These are phyloP conservation scores for Electrona antarctica DNA, from an alignment of 2,113 vertebrate genomes.

Conservation along the genomic window DNA sequence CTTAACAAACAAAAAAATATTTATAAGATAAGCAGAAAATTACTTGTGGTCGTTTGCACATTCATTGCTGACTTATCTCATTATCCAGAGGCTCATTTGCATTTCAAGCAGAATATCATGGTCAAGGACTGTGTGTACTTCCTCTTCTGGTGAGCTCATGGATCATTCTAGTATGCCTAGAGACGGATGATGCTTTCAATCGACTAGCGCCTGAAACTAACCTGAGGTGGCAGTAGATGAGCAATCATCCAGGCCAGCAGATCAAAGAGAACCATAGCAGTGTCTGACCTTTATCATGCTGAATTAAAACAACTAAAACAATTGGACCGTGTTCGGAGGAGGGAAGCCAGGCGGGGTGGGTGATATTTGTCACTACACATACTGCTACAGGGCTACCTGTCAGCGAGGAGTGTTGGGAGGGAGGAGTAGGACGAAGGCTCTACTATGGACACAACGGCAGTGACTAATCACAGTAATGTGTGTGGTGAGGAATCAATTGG, in stretches of 20 bases:
- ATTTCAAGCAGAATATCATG: conserved; percentile 72
- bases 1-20: conserved; percentile 49
- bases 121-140: conserved; percentile 73
- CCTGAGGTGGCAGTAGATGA: conserved; percentile 50
- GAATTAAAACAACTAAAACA: conserved; percentile 44
- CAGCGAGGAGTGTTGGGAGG: no score
- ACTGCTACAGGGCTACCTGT: no score
- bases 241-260: conserved; percentile 26
- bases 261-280: conserved; percentile 29
- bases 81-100: conserved; percentile 68
- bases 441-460: not conserved
- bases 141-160: conserved; percentile 44
- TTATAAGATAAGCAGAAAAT: conserved; percentile 63
- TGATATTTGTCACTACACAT: no score
- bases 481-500: no score
- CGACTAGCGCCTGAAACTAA: conserved; percentile 61
- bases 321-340: no score
- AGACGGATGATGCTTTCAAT: conserved; percentile 44
- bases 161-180: conserved; percentile 70
- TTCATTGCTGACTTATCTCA: conserved; percentile 69
- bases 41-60: conserved; percentile 64
- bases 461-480: not conserved
- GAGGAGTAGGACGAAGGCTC: no score
- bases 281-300: conserved; percentile 56
- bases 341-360: no score